Percentiles rank a stretch among this genome's conserved stretches.
Evolutionary conservation across 2,113 vertebrate species (phyloP).

Genomic region (Tragelaphus buxtoni): DNA sequence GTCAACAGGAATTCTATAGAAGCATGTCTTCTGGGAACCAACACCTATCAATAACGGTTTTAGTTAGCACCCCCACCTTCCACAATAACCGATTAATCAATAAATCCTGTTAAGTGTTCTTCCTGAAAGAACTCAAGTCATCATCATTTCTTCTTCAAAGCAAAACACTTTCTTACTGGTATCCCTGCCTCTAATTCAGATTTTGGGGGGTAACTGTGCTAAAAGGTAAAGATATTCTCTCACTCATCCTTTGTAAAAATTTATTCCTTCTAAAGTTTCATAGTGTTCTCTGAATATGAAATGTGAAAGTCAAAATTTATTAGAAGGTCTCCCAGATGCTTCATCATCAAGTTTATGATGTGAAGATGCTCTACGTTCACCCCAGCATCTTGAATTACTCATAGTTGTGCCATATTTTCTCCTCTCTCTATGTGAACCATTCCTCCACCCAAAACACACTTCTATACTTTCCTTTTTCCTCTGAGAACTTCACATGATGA

Average conservation of each 20-base stretch:
- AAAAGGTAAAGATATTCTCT: not conserved
- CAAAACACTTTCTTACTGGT: not conserved
- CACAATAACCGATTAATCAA: not conserved
- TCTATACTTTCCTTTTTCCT: not conserved
- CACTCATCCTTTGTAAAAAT: not conserved
- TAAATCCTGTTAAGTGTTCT: not conserved
- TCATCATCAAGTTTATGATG: not conserved
- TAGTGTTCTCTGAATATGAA: not conserved
- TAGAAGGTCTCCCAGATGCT: not conserved
- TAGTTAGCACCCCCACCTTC: not conserved
- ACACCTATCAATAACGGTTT: not conserved
- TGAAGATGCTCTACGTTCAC: not conserved
- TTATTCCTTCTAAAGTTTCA: not conserved
- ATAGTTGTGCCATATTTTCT: not conserved
- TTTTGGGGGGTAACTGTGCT: not conserved
- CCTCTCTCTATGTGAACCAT: no score
- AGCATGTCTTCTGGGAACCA: not conserved
- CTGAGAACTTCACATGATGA: not conserved
- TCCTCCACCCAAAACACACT: no score
- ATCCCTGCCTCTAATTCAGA: not conserved
- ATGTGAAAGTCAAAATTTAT: not conserved
- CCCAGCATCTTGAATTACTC: not conserved
- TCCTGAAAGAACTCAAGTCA: not conserved
- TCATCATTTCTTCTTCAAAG: not conserved
- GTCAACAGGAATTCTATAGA: not conserved